Percentiles rank a stretch among this genome's conserved stretches.
Conservation (phyloP, 2,113 vertebrate species). For the Dicrurus megarhynchus region DNA sequence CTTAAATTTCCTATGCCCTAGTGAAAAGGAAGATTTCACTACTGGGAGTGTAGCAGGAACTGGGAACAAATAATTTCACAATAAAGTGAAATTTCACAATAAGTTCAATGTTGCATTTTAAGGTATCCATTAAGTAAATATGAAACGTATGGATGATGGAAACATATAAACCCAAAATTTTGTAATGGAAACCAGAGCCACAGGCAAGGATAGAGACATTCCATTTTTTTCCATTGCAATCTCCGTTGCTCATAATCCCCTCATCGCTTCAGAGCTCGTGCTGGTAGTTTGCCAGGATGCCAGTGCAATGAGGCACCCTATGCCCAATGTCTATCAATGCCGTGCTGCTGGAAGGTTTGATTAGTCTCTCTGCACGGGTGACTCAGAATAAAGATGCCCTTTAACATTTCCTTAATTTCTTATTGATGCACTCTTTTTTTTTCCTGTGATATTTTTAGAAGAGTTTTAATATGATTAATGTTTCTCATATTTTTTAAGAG, state of each 20-base stretch:
- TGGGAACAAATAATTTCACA: not conserved
- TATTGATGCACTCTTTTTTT: not conserved
- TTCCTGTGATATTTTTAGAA: not conserved
- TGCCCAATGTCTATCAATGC: not conserved
- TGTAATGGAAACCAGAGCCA: not conserved
- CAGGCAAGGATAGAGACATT: not conserved
- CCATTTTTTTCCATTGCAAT: not conserved
- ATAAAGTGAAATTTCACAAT: not conserved
- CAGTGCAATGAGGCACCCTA: not conserved
- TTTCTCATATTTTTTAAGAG: not conserved
- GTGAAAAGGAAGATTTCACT: not conserved
- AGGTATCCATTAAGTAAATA: not conserved
- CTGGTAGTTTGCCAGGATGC: not conserved
- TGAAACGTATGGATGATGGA: not conserved
- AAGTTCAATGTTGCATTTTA: not conserved
- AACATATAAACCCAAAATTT: not conserved
- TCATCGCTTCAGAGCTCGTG: not conserved
- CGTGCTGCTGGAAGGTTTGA: not conserved
- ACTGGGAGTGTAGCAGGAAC: not conserved
- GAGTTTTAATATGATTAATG: not conserved
- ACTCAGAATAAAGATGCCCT: not conserved
- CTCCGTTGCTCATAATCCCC: not conserved
- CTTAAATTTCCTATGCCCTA: not conserved
- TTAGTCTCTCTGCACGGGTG: not conserved
- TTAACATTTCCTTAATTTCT: constrained; percentile 7